Base-by-base conservation (phyloP, 2,113 vertebrate species). In the Xyrauchen texanus region DNA sequence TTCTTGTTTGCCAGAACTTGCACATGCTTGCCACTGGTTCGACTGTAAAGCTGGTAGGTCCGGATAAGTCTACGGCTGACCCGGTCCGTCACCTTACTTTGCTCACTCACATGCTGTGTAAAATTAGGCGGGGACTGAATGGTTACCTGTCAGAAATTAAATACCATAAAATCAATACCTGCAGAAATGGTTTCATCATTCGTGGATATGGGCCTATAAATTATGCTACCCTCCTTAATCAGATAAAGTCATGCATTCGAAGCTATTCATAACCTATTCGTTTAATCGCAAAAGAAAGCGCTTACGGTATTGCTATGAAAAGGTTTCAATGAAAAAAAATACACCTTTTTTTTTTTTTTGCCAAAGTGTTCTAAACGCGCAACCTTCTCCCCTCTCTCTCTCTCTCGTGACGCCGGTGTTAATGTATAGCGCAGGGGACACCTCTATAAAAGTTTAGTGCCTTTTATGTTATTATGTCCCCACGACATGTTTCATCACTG, bases 41-140 rank as follows among this genome's bases (percentile, higher is more conserved):
- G 93, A 89, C 97, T 98, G 95, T 99, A 99, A 84, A 99, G 95
- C 93, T 99, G 98, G 93, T 99, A 99, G 94, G 95, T 96, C 91
- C 97, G 95, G 92, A 98, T 96, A 84, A 98, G 92, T 90, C 96
- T 93, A 88, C 96, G 96, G 93, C 98, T 99, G 91, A 96, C 93
- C 84, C 95, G 95, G 94, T 98, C 97, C 61, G 96, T 98, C 95
- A 96, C 96, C 93, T 95, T 96, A 94, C 96, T 98, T 94, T 98
- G 96, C 94, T 98, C 96, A 95, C 97, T 98, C 94, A 99, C 98
- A 95, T 99, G 98, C 96, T 98, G 98, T 95, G 97, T 99, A 97
- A 99, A 99, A 98, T 99, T 99, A 95, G 98, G 98, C 96, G 97
- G 94, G 96, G 98, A 98, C 97, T 99, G 97, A 96, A 97, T 97